phyloP scores from a whole-genome alignment of 1,140 invertebrate species.

The Spodoptera frugiperda region DNA sequence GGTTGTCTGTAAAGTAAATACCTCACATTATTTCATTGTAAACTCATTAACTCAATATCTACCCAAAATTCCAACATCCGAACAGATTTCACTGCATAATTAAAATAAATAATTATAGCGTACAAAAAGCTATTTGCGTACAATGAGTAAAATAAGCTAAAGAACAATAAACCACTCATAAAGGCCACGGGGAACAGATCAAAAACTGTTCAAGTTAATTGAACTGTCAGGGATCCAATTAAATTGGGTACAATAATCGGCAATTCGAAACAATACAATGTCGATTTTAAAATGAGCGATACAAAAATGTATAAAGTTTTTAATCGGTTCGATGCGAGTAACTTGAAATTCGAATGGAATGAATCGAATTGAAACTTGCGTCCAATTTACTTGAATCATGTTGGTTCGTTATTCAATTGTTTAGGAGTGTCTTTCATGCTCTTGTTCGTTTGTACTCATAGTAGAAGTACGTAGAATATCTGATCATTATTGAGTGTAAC shows the following conservation, averaged over 20 bases:
- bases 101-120: conserved; percentile 26
- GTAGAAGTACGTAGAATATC: no score
- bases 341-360: conserved; percentile 8
- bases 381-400: conserved; percentile 5
- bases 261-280: conserved; percentile 37
- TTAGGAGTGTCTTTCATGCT: background rate
- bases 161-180: conserved; percentile 39
- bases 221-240: conserved; percentile 46
- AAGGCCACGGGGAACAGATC: conserved; percentile 36
- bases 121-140: conserved; percentile 35
- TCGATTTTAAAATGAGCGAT: conserved; percentile 22
- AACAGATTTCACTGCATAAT: background rate
- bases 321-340: conserved; percentile 5
- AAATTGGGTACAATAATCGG: conserved; percentile 42
- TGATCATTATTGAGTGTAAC: no score
- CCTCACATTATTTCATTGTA: no score
- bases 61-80: background rate
- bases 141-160: conserved; percentile 33
- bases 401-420: conserved; percentile 1
- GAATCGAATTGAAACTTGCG: background rate
- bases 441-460: background rate
- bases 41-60: background rate
- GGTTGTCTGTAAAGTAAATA: no score
- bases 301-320: conserved; percentile 30
- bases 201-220: conserved; percentile 46